Base-by-base conservation (phyloP, 2,797 vertebrate species). In the Hemibagrus guttatus region DNA sequence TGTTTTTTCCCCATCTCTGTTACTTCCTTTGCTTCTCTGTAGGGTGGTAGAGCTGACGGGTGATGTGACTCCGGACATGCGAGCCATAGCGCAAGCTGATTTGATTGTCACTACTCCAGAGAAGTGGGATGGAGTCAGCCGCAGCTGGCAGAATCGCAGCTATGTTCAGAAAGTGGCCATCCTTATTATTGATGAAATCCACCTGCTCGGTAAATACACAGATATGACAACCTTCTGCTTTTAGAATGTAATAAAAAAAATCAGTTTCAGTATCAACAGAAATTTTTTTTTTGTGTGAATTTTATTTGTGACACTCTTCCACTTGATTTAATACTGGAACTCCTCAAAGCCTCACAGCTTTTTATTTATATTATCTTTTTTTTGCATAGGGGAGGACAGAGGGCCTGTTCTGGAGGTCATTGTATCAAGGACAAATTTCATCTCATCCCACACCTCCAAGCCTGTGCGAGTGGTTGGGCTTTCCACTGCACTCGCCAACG, bases 101-200 rank as follows among this genome's bases (percentile, higher is more conserved):
- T 96, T 99, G 87, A 99, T 99, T 11, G 98, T 99, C 90, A 99
- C 98, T 87, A 99, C 98, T 0, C 98, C 98, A 0, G 98, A 99
- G 93, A 99, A 99, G 89, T 99, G 98, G 98, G 98, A 99, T 81
- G 98, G 98, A 61, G 93, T 99, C 90, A 99, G 98, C 92, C 96
- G 98, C 90, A 99, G 98, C 94, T 99, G 98, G 98, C 98, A 99
- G 91, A 99, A 99, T 92, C 95, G 98, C 87, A 98, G 95, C 92
- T 99, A 99, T 23, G 98, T 99, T 74, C 97, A 98, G 91, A 98
- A 98, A 93, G 98, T 99, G 68, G 96, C 97, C 82, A 97, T 99
- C 89, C 96, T 99, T 91, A 98, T 99, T 91, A 99, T 99, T 68
- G 98, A 99, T 87, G 98, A 99, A 93, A 99, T 99, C 87, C 98